Percentiles rank a stretch among this genome's conserved stretches.
phyloP scores from a whole-genome alignment of 2,888 invertebrate species.

The Drosophila phalerata region DNA sequence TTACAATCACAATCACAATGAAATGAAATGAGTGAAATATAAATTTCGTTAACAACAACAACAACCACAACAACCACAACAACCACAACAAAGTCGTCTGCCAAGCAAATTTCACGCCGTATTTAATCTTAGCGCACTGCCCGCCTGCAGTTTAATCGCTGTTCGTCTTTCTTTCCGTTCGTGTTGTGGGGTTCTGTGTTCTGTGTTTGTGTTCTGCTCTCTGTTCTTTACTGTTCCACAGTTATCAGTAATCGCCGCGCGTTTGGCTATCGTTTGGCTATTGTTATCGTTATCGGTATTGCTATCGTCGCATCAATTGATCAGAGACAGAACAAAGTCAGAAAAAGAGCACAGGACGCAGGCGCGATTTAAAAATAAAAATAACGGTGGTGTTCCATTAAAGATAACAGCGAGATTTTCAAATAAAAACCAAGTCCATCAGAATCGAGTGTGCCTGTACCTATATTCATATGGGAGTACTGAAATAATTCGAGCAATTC shows the following conservation, averaged over 20 bases:
- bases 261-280: slow-evolving; percentile 37
- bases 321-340: slow-evolving; percentile 15
- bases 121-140: slow-evolving; percentile 83
- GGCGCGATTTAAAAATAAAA: slow-evolving; percentile 28
- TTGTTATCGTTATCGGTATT: slow-evolving; percentile 34
- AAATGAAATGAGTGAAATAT: slow-evolving; percentile 79
- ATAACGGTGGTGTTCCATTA: slow-evolving; percentile 27
- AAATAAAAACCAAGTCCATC: slow-evolving; percentile 12
- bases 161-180: slow-evolving; percentile 81
- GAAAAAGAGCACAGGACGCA: slow-evolving; percentile 37
- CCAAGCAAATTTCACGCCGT: slow-evolving; percentile 79
- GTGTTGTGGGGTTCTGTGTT: slow-evolving; percentile 63
- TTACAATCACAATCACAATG: slow-evolving; percentile 62
- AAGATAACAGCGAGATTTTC: neutral
- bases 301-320: slow-evolving; percentile 23
- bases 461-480: slow-evolving; percentile 27
- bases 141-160: slow-evolving; percentile 82
- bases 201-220: slow-evolving; percentile 29
- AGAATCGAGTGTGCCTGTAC: slow-evolving; percentile 7
- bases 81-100: slow-evolving; percentile 62
- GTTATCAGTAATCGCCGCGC: slow-evolving; percentile 42
- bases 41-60: slow-evolving; percentile 72
- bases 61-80: slow-evolving; percentile 21
- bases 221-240: slow-evolving; percentile 32
- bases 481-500: slow-evolving; percentile 17